Conservation (phyloP, 2,888 invertebrate species). For the Drosophila peninsularis region DNA sequence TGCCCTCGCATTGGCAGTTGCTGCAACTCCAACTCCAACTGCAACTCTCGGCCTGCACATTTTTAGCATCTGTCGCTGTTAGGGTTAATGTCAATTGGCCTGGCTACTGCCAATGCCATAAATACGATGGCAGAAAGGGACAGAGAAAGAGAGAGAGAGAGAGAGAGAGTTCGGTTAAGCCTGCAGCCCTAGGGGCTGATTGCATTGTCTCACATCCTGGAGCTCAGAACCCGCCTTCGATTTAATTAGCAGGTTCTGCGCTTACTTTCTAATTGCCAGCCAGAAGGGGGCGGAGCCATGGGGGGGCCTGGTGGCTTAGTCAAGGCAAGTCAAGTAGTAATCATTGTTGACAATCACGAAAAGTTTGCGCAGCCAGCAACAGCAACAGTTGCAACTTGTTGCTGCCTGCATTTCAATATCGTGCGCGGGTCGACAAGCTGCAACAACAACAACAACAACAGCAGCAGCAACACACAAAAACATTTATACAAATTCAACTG, state of each 20-base stretch:
- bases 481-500: constrained; percentile 78
- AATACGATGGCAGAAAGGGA: constrained; percentile 45
- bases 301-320: constrained; percentile 16
- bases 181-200: constrained; percentile 60
- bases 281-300: neutral
- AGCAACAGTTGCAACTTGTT: constrained; percentile 57
- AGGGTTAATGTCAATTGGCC: constrained; percentile 77
- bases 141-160: neutral
- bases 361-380: constrained; percentile 40
- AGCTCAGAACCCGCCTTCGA: constrained; percentile 57
- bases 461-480: constrained; percentile 46
- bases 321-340: constrained; percentile 56
- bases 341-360: constrained; percentile 81
- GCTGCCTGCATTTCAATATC: constrained; percentile 81
- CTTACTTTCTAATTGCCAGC: constrained; percentile 57
- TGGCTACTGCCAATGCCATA: constrained; percentile 66
- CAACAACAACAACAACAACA: constrained; percentile 44
- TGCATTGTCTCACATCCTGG: constrained; percentile 52
- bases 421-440: constrained; percentile 65
- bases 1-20: constrained; percentile 21
- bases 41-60: constrained; percentile 61
- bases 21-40: constrained; percentile 39
- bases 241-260: constrained; percentile 70
- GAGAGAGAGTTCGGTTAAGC: no score
- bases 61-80: constrained; percentile 73